Evolutionary conservation across 2,113 vertebrate species (phyloP).

Genomic region (Rostratula benghalensis): DNA sequence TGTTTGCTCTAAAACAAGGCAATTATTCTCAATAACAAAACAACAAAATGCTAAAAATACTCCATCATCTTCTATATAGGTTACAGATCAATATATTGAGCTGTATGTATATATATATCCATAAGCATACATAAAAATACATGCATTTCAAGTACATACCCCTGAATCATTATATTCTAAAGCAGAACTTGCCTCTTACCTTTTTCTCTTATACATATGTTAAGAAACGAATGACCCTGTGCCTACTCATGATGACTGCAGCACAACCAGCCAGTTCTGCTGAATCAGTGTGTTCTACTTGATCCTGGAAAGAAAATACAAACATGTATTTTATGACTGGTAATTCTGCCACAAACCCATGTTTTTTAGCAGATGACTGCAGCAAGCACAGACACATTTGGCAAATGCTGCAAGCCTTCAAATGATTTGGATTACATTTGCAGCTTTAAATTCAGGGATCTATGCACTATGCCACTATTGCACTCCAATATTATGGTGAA

Average conservation of each 20-base stretch:
- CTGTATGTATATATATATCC: background rate
- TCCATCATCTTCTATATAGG: background rate
- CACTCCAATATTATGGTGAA: background rate
- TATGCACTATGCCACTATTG: background rate
- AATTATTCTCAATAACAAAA: background rate
- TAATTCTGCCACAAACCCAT: constrained; percentile 37
- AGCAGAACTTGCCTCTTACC: constrained; percentile 67
- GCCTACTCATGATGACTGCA: constrained; percentile 74
- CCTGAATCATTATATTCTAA: background rate
- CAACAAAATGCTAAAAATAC: background rate
- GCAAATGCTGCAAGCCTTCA: constrained; percentile 44
- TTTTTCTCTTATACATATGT: constrained; percentile 68
- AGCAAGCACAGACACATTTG: constrained; percentile 22
- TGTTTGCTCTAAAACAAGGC: background rate
- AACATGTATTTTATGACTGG: constrained; percentile 49
- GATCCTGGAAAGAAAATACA: constrained; percentile 72
- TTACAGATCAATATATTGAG: background rate
- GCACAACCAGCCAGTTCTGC: constrained; percentile 63
- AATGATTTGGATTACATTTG: constrained; percentile 1
- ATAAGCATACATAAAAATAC: background rate
- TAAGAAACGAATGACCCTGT: constrained; percentile 62
- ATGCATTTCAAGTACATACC: background rate
- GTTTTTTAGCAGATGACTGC: constrained; percentile 22
- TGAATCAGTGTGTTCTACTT: constrained; percentile 64
- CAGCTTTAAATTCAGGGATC: constrained; percentile 26